Evolutionary conservation across 1,140 invertebrate species (phyloP).

Genomic region (Araneus ventricosus): DNA sequence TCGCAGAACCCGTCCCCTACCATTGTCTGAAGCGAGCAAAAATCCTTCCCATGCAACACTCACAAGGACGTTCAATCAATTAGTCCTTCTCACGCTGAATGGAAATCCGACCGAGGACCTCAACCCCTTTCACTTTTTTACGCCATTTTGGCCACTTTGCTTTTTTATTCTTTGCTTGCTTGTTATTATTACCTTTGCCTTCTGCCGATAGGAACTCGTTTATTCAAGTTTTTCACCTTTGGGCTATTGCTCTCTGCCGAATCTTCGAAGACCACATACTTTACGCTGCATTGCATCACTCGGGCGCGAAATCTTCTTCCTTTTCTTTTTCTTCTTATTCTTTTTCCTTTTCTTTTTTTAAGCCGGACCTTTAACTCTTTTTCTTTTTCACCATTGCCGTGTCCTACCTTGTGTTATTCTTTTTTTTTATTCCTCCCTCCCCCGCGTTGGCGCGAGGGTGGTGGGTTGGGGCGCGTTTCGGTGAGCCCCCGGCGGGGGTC

Average conservation of each 20-base stretch:
- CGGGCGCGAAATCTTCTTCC: background rate
- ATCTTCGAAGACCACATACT: constrained; percentile 50
- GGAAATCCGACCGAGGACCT: constrained; percentile 20
- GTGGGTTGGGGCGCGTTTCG: too few relatives aligned
- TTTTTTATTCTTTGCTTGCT: background rate
- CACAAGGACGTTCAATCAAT: constrained; percentile 71
- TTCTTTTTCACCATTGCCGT: background rate
- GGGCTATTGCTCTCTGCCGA: constrained; percentile 43
- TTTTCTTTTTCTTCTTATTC: constrained; percentile 6
- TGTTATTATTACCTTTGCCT: background rate
- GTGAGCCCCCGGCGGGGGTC: too few relatives aligned
- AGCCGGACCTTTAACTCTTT: constrained; percentile 1
- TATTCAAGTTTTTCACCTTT: constrained; percentile 52
- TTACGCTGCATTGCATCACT: constrained; percentile 37
- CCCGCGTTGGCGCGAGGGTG: too few relatives aligned
- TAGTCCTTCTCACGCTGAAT: constrained; percentile 68
- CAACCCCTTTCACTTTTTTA: constrained; percentile 40
- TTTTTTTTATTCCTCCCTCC: background rate
- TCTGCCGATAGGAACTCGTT: constrained; percentile 41
- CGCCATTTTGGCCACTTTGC: background rate
- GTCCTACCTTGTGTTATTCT: constrained; percentile 5
- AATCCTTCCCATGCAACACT: constrained; percentile 27
- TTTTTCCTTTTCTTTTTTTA: background rate
- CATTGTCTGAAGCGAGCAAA: constrained; percentile 56
- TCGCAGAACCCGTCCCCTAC: background rate